These are phyloP conservation scores for Synergus laeviventris DNA, from an alignment of 2,888 invertebrate species.

Conservation along the genomic window DNA sequence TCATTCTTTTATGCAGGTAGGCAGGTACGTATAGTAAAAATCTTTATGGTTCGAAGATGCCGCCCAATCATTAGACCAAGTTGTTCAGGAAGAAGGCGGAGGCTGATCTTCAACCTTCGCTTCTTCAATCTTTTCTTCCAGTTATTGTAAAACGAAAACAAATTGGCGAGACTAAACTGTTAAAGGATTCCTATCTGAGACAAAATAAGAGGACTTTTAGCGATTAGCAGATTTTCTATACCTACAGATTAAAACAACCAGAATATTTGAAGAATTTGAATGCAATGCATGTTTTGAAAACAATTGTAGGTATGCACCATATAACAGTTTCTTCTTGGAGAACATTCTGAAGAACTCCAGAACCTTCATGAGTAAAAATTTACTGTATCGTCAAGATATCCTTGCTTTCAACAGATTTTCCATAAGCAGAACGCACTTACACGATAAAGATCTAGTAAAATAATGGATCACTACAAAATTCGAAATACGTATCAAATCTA, in stretches of 20 bases:
- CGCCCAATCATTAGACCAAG: constrained; percentile 59
- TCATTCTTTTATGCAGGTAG: constrained; percentile 8
- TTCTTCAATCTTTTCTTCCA: constrained; percentile 5
- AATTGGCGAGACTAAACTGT: background rate
- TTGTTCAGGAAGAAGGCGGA: constrained; percentile 47
- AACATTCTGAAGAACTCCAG: background rate
- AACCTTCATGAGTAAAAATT: background rate
- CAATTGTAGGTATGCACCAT: background rate
- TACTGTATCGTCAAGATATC: background rate
- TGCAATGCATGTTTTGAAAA: background rate
- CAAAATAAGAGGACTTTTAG: background rate
- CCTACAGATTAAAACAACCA: too few relatives aligned
- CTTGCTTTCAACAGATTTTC: background rate
- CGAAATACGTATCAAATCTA: too few relatives aligned
- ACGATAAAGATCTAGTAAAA: background rate
- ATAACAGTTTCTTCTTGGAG: background rate
- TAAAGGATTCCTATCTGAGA: background rate
- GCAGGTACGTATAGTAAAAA: background rate
- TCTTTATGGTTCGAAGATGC: constrained; percentile 56
- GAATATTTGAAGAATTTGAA: too few relatives aligned
- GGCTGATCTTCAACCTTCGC: background rate
- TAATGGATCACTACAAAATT: too few relatives aligned
- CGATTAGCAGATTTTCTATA: background rate
- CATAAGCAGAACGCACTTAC: background rate
- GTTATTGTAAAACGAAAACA: background rate